Base-by-base conservation (phyloP, 2,888 invertebrate genomes). In the Sphaerophoria rueppellii region DNA sequence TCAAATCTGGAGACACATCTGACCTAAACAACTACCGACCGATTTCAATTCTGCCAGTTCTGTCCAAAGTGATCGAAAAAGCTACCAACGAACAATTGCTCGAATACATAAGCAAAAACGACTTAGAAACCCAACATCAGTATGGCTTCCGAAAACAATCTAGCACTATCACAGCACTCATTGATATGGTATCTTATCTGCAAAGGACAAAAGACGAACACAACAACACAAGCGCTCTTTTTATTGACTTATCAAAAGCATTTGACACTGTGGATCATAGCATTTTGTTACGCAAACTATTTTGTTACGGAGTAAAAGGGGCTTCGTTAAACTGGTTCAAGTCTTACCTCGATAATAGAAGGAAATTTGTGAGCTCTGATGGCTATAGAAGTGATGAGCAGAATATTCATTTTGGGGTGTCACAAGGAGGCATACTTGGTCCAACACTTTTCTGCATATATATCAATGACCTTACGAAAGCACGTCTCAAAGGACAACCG, bases 241-340 rank as follows among this genome's bases (percentile, higher is more conserved):
- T 24, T 24, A 24, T 24, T 24, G 24, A 24, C 24, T 24, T 24
- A 24, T 24, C 24, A 24, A 24, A 24, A 24, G 24, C 24, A 24
- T 24, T 24, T 24, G 24, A 24, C 24, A 24, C 24, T 24, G 24
- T 24, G 24, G 24, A 24, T 24, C 24, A 24, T 24, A 24, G 24
- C 24, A 24, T 24, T 2, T 24, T 24, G 24, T 24, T 24, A 24
- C 24, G 24, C 24, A 24, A 24, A 24, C 24, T 24, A 24, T 24
- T 24, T 24, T 24, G 24, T 24, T 24, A 24, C 24, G 24, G 24
- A 24, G 55, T 55, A 55, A 55, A 55, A 55, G 55, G 55, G n/a
- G 34, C 16, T 40, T 58, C 58, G 5, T 58, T 37, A 37, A 58
- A 58, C 58, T 58, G 58, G 58, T 58, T 58, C 35, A 57, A 35